These are phyloP conservation scores for Haliclystus octoradiatus DNA, from an alignment of 30 jellyfish, hydroid and myxozoan genomes.

Conservation along the genomic window DNA sequence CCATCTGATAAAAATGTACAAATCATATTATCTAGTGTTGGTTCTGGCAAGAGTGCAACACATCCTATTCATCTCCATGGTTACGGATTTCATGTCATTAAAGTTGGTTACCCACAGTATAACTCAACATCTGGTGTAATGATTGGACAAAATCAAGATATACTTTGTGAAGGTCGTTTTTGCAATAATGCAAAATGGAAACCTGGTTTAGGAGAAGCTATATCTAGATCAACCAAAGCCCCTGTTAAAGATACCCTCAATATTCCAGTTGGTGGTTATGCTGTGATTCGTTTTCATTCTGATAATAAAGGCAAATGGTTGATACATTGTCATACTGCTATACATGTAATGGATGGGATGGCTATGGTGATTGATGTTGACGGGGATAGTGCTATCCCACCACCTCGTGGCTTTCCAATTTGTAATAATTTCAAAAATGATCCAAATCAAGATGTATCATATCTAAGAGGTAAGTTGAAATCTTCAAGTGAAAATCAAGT, in stretches of 20 bases:
- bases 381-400: constrained; percentile 48
- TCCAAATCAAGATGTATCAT: constrained; percentile 42
- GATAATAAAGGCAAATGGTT: constrained; percentile 97
- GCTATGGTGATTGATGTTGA: constrained; percentile 88
- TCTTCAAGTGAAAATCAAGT: too few relatives aligned
- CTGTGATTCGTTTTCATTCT: constrained; percentile 71
- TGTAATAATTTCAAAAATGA: constrained; percentile 76
- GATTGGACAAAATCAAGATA: constrained; percentile 50
- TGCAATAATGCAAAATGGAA: constrained; percentile 82
- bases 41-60: constrained; percentile 82
- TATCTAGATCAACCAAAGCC: constrained; percentile 55
- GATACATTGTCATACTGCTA: constrained; percentile 90
- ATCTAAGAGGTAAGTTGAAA: too few relatives aligned
- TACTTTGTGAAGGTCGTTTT: constrained; percentile 41
- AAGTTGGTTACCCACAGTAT: constrained; percentile 72
- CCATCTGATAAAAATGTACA: constrained; percentile 72
- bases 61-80: constrained; percentile 92
- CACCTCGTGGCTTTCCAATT: constrained; percentile 90
- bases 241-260: constrained; percentile 74
- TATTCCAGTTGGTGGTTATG: constrained; percentile 92
- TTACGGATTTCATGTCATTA: constrained; percentile 67
- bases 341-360: constrained; percentile 90
- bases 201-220: constrained; percentile 85
- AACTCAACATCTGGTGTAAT: constrained; percentile 64
- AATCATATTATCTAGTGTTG: constrained; percentile 70